Base-by-base conservation (phyloP, 1,140 invertebrate genomes). In the Drosophila lini region DNA sequence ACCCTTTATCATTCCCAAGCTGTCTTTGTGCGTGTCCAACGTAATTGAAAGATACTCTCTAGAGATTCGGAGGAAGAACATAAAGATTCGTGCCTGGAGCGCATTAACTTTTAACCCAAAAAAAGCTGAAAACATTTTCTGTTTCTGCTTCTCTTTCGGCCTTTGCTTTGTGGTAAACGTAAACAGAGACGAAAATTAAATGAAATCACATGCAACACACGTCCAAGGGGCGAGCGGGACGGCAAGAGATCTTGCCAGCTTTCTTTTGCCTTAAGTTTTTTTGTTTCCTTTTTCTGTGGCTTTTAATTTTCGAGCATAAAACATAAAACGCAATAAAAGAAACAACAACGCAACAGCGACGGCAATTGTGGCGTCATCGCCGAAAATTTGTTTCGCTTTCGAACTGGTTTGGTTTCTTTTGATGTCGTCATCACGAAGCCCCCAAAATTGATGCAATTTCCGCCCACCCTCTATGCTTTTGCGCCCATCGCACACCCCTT, bases 151-250 rank as follows among this genome's bases (percentile, higher is more conserved):
- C 34, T 41, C 58, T 65, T 63, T 60, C 22, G 57, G 59, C 28
- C 64, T 76, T 42, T 77, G 55, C 68, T 64, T 71, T 86, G 82
- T 62, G 82, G 83, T 69, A 71, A 81, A 77, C 74, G 74, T 77
- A 77, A 78, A 73, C 70, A 70, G 41, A 74, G 56, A 62, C 61
- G 60, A 62, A 81, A 85, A 80, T 78, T 70, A 83, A 88, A 89
- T 80, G 80, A 78, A 88, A 88, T 86, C 83, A 89, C 83, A 86
- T 86, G 83, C 83, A 86, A 83, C 77, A 61, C 83, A 88, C 83
- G 83, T 88, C 52, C 63, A 53, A 48, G 73, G 81, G 67, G 74
- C 58, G 53, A 80, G 65, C 22, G 60, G 45, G 64, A 83, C 9
- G 28, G 48, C 41, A 59, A 80, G 47, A 83, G 62, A 73, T 62